Percentiles rank a stretch among this genome's conserved stretches.
Evolutionary conservation across 2,888 invertebrate genomes (phyloP).

Genomic region (Macrosoma leucophasiata): DNA sequence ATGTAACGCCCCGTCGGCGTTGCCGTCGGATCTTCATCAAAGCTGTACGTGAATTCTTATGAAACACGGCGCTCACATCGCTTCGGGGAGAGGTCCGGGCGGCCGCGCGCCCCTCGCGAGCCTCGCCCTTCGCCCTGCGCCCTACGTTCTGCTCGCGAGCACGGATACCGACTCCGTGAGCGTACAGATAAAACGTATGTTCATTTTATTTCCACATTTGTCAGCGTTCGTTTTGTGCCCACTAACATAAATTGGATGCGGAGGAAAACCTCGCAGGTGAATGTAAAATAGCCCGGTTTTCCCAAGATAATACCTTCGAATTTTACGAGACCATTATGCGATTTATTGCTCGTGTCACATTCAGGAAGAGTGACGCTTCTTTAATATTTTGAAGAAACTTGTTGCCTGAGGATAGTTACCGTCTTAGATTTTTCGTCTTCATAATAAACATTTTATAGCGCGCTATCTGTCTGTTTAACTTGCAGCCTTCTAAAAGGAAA

Average conservation of each 20-base stretch:
- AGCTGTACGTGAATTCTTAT: constrained; percentile 41
- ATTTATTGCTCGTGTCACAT: constrained; percentile 71
- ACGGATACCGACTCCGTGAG: constrained; percentile 59
- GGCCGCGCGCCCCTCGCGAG: constrained; percentile 21
- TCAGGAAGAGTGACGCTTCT: constrained; percentile 56
- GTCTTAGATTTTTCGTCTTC: no score
- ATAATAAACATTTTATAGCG: no score
- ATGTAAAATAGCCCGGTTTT: constrained; percentile 74
- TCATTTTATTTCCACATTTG: constrained; percentile 75
- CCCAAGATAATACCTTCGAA: constrained; percentile 72
- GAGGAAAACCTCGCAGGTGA: constrained; percentile 74
- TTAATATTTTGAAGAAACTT: no score
- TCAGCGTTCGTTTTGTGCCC: constrained; percentile 75
- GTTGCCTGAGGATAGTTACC: no score
- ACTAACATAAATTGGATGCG: constrained; percentile 75
- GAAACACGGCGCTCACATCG: constrained; percentile 34
- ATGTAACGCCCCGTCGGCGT: constrained; percentile 28
- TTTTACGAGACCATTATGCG: constrained; percentile 73
- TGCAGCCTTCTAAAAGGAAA: no score
- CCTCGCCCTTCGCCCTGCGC: constrained; percentile 15
- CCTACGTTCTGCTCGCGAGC: constrained; percentile 21
- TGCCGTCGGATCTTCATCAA: constrained; percentile 38
- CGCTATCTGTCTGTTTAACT: no score
- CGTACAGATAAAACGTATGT: constrained; percentile 72
- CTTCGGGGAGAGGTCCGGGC: constrained; percentile 20